Percentiles rank a stretch among this genome's conserved stretches.
phyloP scores from a whole-genome alignment of 2,113 vertebrate genomes.

The Carassius auratus region DNA sequence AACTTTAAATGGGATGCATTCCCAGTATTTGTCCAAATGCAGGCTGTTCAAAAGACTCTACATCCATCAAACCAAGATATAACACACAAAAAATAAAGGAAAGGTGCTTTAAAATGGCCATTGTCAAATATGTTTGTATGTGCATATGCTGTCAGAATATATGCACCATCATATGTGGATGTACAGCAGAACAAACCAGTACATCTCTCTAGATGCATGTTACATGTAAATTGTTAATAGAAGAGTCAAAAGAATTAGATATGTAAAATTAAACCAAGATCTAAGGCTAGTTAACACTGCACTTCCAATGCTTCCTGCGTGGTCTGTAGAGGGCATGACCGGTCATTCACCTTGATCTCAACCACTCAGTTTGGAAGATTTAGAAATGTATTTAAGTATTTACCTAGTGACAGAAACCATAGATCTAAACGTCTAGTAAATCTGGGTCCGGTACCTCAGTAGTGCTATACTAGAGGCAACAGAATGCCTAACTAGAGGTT shows the following conservation, averaged over 20 bases:
- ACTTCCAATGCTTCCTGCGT: conserved; percentile 57
- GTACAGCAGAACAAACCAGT: conserved; percentile 51
- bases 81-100: neutral
- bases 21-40: neutral
- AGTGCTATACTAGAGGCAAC: neutral
- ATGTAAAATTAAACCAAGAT: conserved; percentile 59
- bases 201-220: conserved; percentile 68
- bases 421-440: neutral
- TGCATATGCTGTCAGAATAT: conserved; percentile 60
- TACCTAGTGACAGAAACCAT: neutral
- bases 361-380: neutral
- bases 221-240: conserved; percentile 60
- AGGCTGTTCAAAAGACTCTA: conserved; percentile 22
- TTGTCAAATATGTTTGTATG: conserved; percentile 57
- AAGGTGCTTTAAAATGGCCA: conserved; percentile 62
- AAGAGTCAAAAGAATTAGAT: conserved; percentile 47
- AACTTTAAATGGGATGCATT: neutral
- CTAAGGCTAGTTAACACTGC: conserved; percentile 74
- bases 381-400: neutral
- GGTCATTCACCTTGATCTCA: conserved; percentile 11
- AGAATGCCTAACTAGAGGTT: neutral
- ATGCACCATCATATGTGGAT: conserved; percentile 61
- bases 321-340: conserved; percentile 41
- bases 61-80: conserved; percentile 58
- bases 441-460: neutral